Conservation (phyloP, 2,888 invertebrate species). For the Gisinianus flammeolus region DNA sequence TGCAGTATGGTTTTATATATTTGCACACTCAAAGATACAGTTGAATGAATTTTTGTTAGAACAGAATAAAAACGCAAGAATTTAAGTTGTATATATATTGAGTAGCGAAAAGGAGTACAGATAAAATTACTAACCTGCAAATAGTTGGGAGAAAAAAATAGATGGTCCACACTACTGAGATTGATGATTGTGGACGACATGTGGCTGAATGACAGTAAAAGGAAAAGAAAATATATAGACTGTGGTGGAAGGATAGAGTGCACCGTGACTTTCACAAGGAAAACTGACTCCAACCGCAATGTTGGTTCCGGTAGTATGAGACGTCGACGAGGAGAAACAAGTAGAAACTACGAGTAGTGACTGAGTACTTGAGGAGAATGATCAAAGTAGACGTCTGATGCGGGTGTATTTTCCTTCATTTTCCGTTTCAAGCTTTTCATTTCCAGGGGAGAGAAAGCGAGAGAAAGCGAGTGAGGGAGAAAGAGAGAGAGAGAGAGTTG, state of each 20-base stretch:
- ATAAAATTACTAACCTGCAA: slow-evolving; percentile 24
- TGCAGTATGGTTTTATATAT: too few relatives aligned
- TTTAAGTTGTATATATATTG: too few relatives aligned
- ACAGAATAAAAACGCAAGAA: too few relatives aligned
- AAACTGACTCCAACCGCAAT: background rate
- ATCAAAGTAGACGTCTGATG: slow-evolving; percentile 15
- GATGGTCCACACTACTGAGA: slow-evolving; percentile 13
- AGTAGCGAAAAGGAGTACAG: too few relatives aligned
- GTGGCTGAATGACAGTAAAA: background rate
- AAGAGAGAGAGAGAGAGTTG: background rate
- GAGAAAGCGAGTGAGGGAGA: background rate
- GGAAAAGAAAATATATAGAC: background rate
- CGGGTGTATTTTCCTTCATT: background rate
- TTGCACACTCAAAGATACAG: too few relatives aligned
- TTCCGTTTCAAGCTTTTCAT: slow-evolving; percentile 7
- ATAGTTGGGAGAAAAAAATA: background rate
- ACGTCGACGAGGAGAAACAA: background rate
- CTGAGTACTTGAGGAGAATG: background rate
- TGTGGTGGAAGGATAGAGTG: too few relatives aligned
- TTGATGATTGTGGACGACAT: slow-evolving; percentile 10
- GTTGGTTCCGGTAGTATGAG: background rate
- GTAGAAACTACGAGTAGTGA: background rate
- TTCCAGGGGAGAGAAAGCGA: background rate
- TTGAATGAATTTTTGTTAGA: too few relatives aligned
- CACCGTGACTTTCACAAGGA: background rate